These are phyloP conservation scores for Pseudococcus viburni DNA, from an alignment of 2,888 invertebrate genomes.

Conservation along the genomic window DNA sequence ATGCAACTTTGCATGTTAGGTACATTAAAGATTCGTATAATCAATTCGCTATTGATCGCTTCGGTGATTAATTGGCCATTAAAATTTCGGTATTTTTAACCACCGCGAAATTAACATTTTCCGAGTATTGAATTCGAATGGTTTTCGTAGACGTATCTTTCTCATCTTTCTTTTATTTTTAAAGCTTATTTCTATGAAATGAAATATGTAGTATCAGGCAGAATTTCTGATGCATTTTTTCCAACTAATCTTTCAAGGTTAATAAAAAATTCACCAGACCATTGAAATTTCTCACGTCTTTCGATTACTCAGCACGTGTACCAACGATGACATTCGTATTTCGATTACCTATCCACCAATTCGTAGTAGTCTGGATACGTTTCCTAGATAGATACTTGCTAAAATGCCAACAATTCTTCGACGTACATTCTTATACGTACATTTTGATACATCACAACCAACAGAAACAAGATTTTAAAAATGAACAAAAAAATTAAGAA, in stretches of 20 bases:
- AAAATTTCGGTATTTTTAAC: neutral
- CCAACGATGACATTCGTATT: neutral
- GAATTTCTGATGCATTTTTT: neutral
- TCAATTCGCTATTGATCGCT: neutral
- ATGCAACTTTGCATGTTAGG: neutral
- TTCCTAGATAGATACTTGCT: neutral
- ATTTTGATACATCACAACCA: neutral
- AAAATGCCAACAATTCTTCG: slow-evolving; percentile 49
- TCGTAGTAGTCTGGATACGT: neutral
- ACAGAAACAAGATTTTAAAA: slow-evolving; percentile 1
- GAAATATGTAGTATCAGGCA: neutral
- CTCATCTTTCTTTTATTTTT: neutral
- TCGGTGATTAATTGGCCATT: neutral
- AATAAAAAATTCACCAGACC: slow-evolving; percentile 18
- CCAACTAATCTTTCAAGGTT: neutral
- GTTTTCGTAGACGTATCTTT: neutral
- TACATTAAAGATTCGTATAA: neutral
- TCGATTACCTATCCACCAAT: neutral
- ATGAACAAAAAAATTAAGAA: neutral
- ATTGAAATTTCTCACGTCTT: neutral
- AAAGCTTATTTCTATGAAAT: neutral
- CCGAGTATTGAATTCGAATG: neutral
- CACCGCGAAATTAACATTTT: neutral
- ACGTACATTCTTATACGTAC: neutral
- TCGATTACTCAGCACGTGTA: slow-evolving; percentile 1